phyloP scores from a whole-genome alignment of 2,113 vertebrate genomes.

The Hyaena hyaena region DNA sequence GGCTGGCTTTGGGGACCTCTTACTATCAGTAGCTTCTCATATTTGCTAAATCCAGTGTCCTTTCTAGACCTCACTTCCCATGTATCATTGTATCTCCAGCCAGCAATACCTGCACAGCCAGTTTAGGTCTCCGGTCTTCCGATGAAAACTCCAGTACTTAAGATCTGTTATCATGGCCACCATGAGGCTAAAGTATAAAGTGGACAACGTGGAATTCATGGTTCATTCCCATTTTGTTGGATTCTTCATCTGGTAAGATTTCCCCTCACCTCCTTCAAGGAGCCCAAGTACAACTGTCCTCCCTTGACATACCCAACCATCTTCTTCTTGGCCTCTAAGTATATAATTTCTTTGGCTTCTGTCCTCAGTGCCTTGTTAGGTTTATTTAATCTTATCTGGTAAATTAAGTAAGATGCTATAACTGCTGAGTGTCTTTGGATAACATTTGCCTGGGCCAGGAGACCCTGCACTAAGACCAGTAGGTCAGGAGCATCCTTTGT shows the following conservation, averaged over 20 bases:
- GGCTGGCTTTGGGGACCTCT: neutral
- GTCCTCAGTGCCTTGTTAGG: neutral
- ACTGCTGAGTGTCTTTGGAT: neutral
- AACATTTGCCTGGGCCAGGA: neutral
- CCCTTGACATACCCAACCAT: neutral
- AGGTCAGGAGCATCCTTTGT: neutral
- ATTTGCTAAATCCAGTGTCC: neutral
- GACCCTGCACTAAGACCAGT: neutral
- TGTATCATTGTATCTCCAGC: neutral
- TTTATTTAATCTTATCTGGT: conserved; percentile 22
- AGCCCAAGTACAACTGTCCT: neutral
- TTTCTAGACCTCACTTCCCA: no score
- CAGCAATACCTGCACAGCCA: neutral
- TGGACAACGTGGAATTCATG: neutral
- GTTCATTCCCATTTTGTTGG: neutral
- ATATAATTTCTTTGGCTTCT: neutral
- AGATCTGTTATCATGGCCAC: neutral
- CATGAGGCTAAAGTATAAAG: neutral
- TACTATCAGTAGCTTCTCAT: neutral
- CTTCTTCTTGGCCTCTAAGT: neutral
- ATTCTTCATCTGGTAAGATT: neutral
- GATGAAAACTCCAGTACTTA: neutral
- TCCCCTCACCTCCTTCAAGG: neutral
- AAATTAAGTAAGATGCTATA: neutral
- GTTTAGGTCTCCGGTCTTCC: neutral